Percentiles rank a stretch among this genome's conserved stretches.
Evolutionary conservation across 2,797 vertebrate genomes (phyloP).

Genomic region (Bradypus variegatus): DNA sequence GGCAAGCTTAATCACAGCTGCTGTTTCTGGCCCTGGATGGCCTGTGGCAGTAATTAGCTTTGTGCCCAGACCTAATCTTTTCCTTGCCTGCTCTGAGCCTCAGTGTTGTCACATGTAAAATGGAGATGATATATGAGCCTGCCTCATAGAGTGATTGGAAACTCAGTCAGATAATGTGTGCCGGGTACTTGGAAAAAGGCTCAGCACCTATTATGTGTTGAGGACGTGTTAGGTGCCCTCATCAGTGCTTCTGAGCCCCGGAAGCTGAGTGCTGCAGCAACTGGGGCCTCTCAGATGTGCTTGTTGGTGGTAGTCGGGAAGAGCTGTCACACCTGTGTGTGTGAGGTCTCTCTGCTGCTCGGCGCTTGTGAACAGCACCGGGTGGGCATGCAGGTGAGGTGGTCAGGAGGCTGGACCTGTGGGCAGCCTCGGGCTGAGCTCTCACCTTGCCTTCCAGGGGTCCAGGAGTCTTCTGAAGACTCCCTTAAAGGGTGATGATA

Average conservation of each 20-base stretch:
- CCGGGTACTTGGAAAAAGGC: not conserved
- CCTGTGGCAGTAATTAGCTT: not conserved
- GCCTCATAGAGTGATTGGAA: not conserved
- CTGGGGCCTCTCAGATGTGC: not conserved
- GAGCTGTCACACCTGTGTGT: not conserved
- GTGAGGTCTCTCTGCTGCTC: not conserved
- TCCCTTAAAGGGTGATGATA: not conserved
- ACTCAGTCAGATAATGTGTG: not conserved
- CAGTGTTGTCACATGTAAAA: not conserved
- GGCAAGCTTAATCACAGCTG: not conserved
- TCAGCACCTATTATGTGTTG: not conserved
- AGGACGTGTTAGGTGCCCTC: not conserved
- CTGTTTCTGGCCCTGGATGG: accelerated
- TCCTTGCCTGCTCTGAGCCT: not conserved
- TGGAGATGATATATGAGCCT: not conserved
- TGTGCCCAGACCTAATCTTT: not conserved
- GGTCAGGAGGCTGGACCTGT: not conserved
- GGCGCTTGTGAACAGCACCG: accelerated
- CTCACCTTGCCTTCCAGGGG: not conserved
- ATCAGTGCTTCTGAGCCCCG: not conserved
- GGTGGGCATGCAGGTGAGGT: not conserved
- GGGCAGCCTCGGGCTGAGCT: not conserved
- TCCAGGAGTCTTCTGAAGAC: not conserved
- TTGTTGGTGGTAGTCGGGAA: not conserved
- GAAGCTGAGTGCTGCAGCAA: not conserved